Evolutionary conservation across 37 sponge, comb jelly and placozoan genomes (phyloP).

Genomic region (Crambe crambe): DNA sequence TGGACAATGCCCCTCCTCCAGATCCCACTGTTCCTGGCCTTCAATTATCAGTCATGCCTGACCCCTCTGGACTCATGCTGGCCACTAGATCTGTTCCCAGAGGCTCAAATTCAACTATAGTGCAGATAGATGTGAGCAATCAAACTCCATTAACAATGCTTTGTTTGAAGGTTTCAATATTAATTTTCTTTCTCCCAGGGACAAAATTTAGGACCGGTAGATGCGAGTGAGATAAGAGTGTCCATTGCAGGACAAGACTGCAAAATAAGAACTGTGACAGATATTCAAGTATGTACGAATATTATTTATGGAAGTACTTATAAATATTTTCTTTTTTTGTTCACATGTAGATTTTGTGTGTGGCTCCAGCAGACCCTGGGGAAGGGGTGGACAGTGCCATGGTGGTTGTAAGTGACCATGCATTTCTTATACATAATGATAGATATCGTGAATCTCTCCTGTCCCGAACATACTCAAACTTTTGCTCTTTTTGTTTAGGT

Average conservation of each 20-base stretch:
- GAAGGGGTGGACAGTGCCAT: neutral
- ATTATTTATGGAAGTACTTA: too few relatives aligned
- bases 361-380: too few relatives aligned
- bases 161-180: too few relatives aligned
- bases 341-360: too few relatives aligned
- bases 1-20: conserved; percentile 27
- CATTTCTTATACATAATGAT: too few relatives aligned
- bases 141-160: neutral
- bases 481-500: too few relatives aligned
- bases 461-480: too few relatives aligned
- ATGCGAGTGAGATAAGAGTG: conserved; percentile 32
- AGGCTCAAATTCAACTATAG: neutral
- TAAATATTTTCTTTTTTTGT: too few relatives aligned
- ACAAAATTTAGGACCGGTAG: conserved; percentile 25
- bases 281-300: too few relatives aligned
- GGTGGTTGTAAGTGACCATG: neutral
- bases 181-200: conserved; percentile 38
- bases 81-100: neutral
- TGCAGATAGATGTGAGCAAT: neutral
- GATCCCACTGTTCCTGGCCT: neutral
- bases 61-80: neutral
- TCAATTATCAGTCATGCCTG: neutral
- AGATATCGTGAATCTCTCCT: neutral
- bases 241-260: conserved; percentile 33
- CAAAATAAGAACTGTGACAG: too few relatives aligned